These are phyloP conservation scores for Drosophila varians DNA, from an alignment of 1,140 invertebrate species.

Conservation along the genomic window DNA sequence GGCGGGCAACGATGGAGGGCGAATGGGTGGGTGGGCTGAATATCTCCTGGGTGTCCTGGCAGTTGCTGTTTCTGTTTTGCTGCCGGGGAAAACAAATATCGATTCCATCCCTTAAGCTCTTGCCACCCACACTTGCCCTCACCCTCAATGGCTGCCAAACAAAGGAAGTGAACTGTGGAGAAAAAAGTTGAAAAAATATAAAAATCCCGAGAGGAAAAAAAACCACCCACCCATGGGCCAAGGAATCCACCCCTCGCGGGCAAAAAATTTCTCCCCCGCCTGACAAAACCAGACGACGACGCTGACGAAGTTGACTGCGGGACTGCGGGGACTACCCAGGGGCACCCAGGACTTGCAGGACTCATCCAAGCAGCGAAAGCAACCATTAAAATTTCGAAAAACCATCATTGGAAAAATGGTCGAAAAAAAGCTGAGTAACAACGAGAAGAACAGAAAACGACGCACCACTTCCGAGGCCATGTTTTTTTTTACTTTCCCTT, in stretches of 20 bases:
- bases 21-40: slow-evolving; percentile 3
- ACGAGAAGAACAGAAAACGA: slow-evolving; percentile 23
- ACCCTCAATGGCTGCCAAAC: slow-evolving; percentile 80
- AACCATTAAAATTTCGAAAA: slow-evolving; percentile 83
- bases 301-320: slow-evolving; percentile 52
- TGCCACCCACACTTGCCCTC: slow-evolving; percentile 59
- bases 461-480: slow-evolving; percentile 70
- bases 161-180: slow-evolving; percentile 68
- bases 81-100: slow-evolving; percentile 79
- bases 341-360: slow-evolving; percentile 11
- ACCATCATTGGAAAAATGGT: slow-evolving; percentile 83
- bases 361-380: slow-evolving; percentile 74
- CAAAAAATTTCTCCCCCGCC: slow-evolving; percentile 35
- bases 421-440: slow-evolving; percentile 57
- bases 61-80: slow-evolving; percentile 59
- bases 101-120: slow-evolving; percentile 80
- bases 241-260: slow-evolving; percentile 28
- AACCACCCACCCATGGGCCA: slow-evolving; percentile 66
- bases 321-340: slow-evolving; percentile 13
- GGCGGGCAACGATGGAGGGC: slow-evolving; percentile 49
- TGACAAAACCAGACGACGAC: slow-evolving; percentile 66
- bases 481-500: slow-evolving; percentile 54
- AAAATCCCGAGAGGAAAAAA: slow-evolving; percentile 34
- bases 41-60: slow-evolving; percentile 27
- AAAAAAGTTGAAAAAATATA: slow-evolving; percentile 28